A percentile compares a stretch with the other conserved stretches of the same genome.
These are phyloP conservation scores for Zophobas atratus DNA, from an alignment of 1,140 invertebrate genomes.

Conservation along the genomic window DNA sequence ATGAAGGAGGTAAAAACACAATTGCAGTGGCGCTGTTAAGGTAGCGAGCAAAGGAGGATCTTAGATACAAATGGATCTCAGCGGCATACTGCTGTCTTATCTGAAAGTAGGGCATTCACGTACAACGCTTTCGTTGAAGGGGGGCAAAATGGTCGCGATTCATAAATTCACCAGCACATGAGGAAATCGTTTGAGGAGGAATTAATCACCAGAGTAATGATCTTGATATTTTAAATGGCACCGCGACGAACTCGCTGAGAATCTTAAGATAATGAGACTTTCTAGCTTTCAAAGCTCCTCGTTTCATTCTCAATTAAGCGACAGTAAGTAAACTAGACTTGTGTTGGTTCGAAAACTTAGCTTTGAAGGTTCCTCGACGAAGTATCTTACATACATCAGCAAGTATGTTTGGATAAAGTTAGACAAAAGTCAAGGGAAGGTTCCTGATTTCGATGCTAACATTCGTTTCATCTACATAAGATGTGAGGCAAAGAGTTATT, in stretches of 20 bases:
- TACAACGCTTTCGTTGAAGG: conserved; percentile 13
- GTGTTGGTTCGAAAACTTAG: conserved; percentile 24
- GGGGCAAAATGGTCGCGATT: not conserved
- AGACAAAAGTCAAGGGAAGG: too few species aligned
- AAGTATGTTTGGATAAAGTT: too few species aligned
- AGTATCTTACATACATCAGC: too few species aligned
- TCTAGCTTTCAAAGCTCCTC: conserved; percentile 44
- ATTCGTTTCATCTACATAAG: too few species aligned
- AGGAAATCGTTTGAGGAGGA: conserved; percentile 9
- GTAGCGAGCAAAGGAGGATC: conserved; percentile 23
- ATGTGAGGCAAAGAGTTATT: too few species aligned
- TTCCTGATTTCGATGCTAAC: too few species aligned
- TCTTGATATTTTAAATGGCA: conserved; percentile 27
- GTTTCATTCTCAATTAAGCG: conserved; percentile 47
- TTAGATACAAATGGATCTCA: conserved; percentile 35
- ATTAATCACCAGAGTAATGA: conserved; percentile 12
- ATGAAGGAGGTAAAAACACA: conserved; percentile 32
- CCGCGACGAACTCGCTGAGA: conserved; percentile 8
- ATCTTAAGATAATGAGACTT: conserved; percentile 47
- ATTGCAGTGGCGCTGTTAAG: conserved; percentile 25
- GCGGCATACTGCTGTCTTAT: conserved; percentile 35
- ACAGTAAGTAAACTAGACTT: conserved; percentile 46
- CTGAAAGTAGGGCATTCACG: conserved; percentile 4
- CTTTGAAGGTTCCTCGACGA: conserved; percentile 8
- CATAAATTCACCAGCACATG: conserved; percentile 16